Evolutionary conservation across 2,113 vertebrate genomes (phyloP), one percentile per base, ranked within the genome.

Genomic region (Upupa epops): DNA sequence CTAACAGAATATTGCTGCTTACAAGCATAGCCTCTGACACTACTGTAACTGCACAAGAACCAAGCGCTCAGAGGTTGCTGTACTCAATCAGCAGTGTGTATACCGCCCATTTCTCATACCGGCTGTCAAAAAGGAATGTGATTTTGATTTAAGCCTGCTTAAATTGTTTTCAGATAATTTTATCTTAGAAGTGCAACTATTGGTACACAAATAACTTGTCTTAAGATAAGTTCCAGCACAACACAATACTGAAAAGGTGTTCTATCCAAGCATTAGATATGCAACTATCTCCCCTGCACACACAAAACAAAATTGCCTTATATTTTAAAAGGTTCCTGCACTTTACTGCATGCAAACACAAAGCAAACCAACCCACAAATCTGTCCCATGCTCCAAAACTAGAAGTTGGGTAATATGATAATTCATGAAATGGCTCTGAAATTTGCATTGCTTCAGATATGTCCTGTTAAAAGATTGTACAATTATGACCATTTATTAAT

Each of bases 41-140:
- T n/a, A 1, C 58, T 32, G 34, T 24, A 72, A n/a, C 59, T 24
- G 24, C 11, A 0, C 36, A 68, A 78, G 40, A 31, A 51, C 34
- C 25, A 37, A 79, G 13, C n/a, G n/a, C 22, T 70, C 34, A 8
- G 31, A 42, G 22, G 8, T 85, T 65, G 36, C 58, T 22, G 18
- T 45, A 37, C 8, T 0, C 6, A 59, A 28, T 49, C 28, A 36
- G 4, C 19, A 3, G 1, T 21, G 34, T 20, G 34, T 10, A 22
- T 3, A 1, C 10, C 45, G 28, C 22, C 9, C 5, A 9, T 21
- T 81, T 79, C 9, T 78, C 32, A 2, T 25, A 64, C 48, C 49
- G 60, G 5, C 9, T 74, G 49, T 69, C 78, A 89, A 46, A 22
- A 82, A 63, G 45, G 45, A 24, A 82, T 12, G 77, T 4, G 31